Base-by-base conservation (phyloP, 1,140 invertebrate species). In the Chionoecetes opilio region DNA sequence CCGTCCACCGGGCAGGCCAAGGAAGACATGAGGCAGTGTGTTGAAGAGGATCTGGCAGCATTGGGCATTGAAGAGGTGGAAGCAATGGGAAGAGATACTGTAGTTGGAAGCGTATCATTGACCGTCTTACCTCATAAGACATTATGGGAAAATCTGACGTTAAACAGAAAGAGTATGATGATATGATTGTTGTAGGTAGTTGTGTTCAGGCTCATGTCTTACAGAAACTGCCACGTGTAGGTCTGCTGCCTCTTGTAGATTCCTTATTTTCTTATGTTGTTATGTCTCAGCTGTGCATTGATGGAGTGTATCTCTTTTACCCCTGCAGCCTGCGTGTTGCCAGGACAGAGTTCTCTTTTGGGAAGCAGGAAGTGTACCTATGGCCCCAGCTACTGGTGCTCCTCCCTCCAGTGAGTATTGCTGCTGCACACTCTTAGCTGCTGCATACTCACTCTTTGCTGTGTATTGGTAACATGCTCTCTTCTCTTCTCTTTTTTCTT, bases 361-460 rank as follows among this genome's bases (percentile, higher is more conserved):
- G 96, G 96, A 53, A 96, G 97, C 17, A 97, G 98, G 94, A 97
- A 98, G 97, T 98, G 98, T 97, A 98, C 98, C 17, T 98, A 98
- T 97, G 98, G 98, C 31, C 98, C 98, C 29, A 97, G 97, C 0
- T 98, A 98, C 96, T 99, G 98, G 98, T 99, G 98, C 97, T 97
- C 98, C 88, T 98, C 97, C 97, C 95, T 95, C 93, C 82, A 87
- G 88, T 93, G 91, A 96, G 91, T 94, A 85, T 32, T 91, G 93
- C 95, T 75, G 8, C 11, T 53, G 21, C n/a, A n/a, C n/a, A n/a
- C n/a, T n/a, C n/a, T n/a, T n/a, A n/a, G n/a, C n/a, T n/a, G n/a
- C n/a, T n/a, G n/a, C 41, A 46, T 14, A 46, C 14, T 8, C 41
- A 46, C 41, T 14, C 41, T 46, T 14, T 8, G 5, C 41, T 14